phyloP scores from a whole-genome alignment of 1,140 invertebrate species.

The Paraescarpia echinospica region DNA sequence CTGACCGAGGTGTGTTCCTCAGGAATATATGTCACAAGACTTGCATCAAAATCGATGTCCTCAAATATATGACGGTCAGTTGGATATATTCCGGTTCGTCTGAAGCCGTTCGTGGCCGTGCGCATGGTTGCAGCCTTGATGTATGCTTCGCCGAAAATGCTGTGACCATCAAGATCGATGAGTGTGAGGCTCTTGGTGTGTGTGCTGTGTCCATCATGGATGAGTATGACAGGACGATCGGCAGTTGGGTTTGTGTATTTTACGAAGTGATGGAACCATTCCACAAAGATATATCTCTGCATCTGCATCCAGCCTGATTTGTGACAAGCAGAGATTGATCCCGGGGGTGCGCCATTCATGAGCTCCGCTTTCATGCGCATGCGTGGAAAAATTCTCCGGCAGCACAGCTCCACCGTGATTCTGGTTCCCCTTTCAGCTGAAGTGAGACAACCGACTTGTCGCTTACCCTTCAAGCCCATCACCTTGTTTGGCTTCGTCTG shows the following conservation, averaged over 20 bases:
- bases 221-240: conserved; percentile 23
- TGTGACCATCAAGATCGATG: no score
- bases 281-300: conserved; percentile 26
- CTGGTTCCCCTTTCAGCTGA: conserved; percentile 55
- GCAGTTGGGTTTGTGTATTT: conserved; percentile 16
- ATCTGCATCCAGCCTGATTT: conserved; percentile 29
- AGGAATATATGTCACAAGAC: no score
- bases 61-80: no score
- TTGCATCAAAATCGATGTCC: no score
- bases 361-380: conserved; percentile 45
- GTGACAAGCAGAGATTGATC: conserved; percentile 17
- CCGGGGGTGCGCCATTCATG: conserved; percentile 42
- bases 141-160: no score
- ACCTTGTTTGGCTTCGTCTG: conserved; percentile 55
- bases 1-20: no score
- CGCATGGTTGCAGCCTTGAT: no score
- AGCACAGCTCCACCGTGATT: conserved; percentile 38
- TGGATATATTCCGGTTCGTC: no score
- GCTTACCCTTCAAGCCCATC: conserved; percentile 50
- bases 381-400: conserved; percentile 45
- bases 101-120: no score
- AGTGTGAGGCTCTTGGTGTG: conserved; percentile 22
- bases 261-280: conserved; percentile 33
- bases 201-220: conserved; percentile 33
- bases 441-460: conserved; percentile 56